These are phyloP conservation scores for Sialis lutaria DNA, from an alignment of 2,888 invertebrate genomes.

Conservation along the genomic window DNA sequence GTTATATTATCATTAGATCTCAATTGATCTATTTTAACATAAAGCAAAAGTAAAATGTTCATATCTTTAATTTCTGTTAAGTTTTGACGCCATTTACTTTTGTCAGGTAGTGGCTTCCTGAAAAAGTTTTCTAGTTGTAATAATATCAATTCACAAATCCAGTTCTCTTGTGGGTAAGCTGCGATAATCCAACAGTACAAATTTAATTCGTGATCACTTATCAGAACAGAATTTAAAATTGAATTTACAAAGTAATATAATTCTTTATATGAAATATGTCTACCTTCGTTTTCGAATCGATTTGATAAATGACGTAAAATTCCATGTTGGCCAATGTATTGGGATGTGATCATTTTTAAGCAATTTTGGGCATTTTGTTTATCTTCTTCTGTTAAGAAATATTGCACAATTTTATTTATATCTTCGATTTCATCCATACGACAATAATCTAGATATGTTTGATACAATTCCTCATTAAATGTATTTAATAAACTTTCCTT, in stretches of 20 bases:
- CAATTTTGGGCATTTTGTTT: conserved; percentile 5
- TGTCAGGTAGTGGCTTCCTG: conserved; percentile 7
- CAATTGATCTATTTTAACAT: conserved; percentile 9
- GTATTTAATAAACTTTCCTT: neutral
- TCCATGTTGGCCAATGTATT: conserved; percentile 6
- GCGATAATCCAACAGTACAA: conserved; percentile 12
- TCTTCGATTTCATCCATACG: conserved; percentile 5
- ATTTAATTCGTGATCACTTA: conserved; percentile 5
- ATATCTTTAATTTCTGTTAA: conserved; percentile 10
- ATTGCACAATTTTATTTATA: conserved; percentile 4
- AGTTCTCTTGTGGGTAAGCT: conserved; percentile 11
- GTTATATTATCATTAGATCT: conserved; percentile 1
- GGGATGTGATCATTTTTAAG: conserved; percentile 5
- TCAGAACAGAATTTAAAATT: conserved; percentile 8
- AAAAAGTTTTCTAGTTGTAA: conserved; percentile 12
- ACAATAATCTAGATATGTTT: neutral
- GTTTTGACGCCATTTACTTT: conserved; percentile 10
- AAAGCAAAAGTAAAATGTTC: conserved; percentile 10
- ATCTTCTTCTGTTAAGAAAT: conserved; percentile 6
- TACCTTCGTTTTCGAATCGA: neutral
- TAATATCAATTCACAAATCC: conserved; percentile 12
- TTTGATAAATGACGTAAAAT: conserved; percentile 7
- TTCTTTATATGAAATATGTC: conserved; percentile 9
- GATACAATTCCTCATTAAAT: conserved; percentile 4
- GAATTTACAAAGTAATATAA: conserved; percentile 8